A percentile compares a stretch with the other conserved stretches of the same genome.
phyloP scores from a whole-genome alignment of 2,797 vertebrate genomes.

The Lemur catta region DNA sequence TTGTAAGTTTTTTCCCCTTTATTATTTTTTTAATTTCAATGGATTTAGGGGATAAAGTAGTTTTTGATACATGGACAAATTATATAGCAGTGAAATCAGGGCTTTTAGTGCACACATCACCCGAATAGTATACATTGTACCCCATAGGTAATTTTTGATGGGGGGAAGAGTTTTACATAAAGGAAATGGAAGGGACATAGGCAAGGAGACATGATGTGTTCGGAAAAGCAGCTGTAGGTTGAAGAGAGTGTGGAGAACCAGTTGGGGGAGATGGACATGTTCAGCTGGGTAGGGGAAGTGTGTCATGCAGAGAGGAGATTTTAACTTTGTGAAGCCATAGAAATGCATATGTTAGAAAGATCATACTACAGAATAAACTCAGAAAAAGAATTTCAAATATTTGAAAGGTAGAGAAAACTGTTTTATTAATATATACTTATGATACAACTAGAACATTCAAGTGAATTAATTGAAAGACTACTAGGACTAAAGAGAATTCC shows the following conservation, averaged over 20 bases:
- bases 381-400: not conserved
- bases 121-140: not conserved
- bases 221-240: not conserved
- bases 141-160: not conserved
- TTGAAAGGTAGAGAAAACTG: not conserved
- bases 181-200: not conserved
- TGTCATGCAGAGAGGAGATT: not conserved
- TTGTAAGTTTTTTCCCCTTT: not conserved
- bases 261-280: accelerated
- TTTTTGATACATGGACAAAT: not conserved
- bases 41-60: not conserved
- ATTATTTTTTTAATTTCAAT: not conserved
- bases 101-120: not conserved
- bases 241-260: not conserved
- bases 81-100: too few relatives aligned
- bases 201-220: too few relatives aligned
- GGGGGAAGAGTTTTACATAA: not conserved
- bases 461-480: not conserved
- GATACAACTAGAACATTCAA: not conserved
- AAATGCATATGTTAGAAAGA: not conserved
- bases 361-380: not conserved
- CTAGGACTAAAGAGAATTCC: not conserved
- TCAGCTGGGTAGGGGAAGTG: not conserved
- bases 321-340: not conserved
- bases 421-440: not conserved